Base-by-base conservation (phyloP, 2,113 vertebrate species). In the Larimichthys polyactis region DNA sequence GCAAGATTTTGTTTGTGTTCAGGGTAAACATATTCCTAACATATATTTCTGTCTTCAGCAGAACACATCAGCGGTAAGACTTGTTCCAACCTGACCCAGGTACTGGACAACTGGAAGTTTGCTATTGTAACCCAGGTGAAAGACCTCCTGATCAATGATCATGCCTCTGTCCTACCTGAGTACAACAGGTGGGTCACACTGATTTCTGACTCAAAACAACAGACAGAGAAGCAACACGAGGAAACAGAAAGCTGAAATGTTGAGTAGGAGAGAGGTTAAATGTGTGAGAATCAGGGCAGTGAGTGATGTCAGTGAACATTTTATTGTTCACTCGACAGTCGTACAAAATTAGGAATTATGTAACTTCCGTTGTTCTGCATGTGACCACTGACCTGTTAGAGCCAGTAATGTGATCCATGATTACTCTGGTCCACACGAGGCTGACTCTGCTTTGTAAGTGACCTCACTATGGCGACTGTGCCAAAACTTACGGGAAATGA, bases 51-150 rank as follows among this genome's bases (percentile, higher is more conserved):
- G n/a, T 77, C 48, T 83, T 11, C 90, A 94, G 88, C 92, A 74
- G 87, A 88, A 44, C 87, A 90, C 58, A 43, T 36, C 0, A 78
- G 84, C 1, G 58, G 54, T 3, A 94, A 89, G 75, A 94, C 94
- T n/a, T 97, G 97, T 7, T 95, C 96, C 78, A 98, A 98, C 90
- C 90, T 98, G 69, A 97, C 96, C 32, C 93, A 95, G 62, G 95
- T 97, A 0, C 89, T 97, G 94, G 97, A 98, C 92, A 98, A 97
- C 93, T 97, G 96, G 97, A 96, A 96, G 79, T 97, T 95, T 84
- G 97, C 97, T 46, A 97, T 97, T 87, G 78, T 96, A 29, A 95
- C 94, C 54, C 96, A 97, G 90, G 91, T 97, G 77, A 95, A 96
- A 78, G 96, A 96, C 82, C 79, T 97, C 78, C 95, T 98, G 69